phyloP scores from a whole-genome alignment of 2,888 invertebrate genomes.

The Tetragnatha montana region DNA sequence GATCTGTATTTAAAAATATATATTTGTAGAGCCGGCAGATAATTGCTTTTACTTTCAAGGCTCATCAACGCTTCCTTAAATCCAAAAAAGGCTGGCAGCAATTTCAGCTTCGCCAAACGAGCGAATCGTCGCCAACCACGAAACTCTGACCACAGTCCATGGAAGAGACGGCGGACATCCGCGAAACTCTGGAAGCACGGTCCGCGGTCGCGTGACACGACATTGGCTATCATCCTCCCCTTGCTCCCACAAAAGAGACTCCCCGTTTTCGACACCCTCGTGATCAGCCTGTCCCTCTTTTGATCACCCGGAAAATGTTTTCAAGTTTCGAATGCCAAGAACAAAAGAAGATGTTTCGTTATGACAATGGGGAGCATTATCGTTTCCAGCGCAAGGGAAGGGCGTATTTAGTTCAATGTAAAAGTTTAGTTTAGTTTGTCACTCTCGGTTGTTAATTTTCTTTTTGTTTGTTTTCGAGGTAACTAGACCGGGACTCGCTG shows the following conservation, averaged over 20 bases:
- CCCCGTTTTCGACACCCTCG: slow-evolving; percentile 7
- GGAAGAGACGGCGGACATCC: slow-evolving; percentile 60
- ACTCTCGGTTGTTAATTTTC: background rate
- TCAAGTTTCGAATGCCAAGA: background rate
- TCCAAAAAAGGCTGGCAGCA: no score
- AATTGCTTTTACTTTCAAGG: no score
- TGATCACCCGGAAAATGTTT: background rate
- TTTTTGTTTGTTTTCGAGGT: background rate
- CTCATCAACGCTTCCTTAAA: no score
- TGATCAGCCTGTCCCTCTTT: background rate
- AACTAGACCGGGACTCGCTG: background rate
- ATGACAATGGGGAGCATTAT: background rate
- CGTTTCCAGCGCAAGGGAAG: background rate
- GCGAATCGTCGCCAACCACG: slow-evolving; percentile 40
- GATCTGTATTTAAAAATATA: no score
- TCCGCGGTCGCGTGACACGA: slow-evolving; percentile 67
- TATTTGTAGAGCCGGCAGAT: no score
- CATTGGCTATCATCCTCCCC: slow-evolving; percentile 59
- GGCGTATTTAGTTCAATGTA: background rate
- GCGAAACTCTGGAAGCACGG: slow-evolving; percentile 65
- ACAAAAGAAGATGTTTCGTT: background rate
- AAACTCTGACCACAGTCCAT: background rate
- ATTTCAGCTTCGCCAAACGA: background rate
- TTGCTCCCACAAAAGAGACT: background rate
- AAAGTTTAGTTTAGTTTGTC: background rate